These are phyloP conservation scores for Microhierax caerulescens DNA, from an alignment of 2,797 vertebrate genomes.

Conservation along the genomic window DNA sequence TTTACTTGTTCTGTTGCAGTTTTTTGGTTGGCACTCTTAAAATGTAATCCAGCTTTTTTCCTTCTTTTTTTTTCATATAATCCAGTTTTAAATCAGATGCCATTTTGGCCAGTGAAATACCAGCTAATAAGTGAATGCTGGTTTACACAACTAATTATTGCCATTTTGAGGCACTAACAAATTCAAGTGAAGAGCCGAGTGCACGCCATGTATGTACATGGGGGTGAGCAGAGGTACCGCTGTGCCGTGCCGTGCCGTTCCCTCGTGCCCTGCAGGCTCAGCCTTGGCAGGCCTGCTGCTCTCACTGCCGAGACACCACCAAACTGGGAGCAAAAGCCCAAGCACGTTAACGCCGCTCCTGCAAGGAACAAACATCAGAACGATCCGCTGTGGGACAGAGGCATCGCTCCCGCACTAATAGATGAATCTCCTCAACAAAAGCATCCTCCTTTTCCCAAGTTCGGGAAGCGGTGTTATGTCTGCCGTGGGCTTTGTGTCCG, in stretches of 20 bases:
- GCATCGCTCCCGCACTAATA: no score
- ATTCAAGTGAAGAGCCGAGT: neutral
- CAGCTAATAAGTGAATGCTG: neutral
- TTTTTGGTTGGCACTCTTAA: neutral
- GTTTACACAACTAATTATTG: neutral
- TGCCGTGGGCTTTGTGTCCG: no score
- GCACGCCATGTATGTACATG: rapidly evolving
- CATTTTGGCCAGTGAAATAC: neutral
- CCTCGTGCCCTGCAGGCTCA: no score
- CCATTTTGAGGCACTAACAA: neutral
- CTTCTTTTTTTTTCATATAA: neutral
- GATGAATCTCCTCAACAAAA: no score
- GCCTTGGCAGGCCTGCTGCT: neutral
- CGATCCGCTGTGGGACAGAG: no score
- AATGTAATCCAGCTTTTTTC: neutral
- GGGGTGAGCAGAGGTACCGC: neutral
- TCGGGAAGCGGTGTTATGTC: no score
- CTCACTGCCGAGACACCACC: neutral
- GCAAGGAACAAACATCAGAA: neutral
- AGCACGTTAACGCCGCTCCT: neutral
- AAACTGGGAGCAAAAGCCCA: neutral
- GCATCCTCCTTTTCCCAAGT: no score
- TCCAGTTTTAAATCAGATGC: neutral
- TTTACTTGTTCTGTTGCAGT: neutral
- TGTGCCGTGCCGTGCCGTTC: rapidly evolving